These are phyloP conservation scores for Parapristionchus giblindavisi DNA, from an alignment of 2,888 invertebrate species.

Conservation along the genomic window DNA sequence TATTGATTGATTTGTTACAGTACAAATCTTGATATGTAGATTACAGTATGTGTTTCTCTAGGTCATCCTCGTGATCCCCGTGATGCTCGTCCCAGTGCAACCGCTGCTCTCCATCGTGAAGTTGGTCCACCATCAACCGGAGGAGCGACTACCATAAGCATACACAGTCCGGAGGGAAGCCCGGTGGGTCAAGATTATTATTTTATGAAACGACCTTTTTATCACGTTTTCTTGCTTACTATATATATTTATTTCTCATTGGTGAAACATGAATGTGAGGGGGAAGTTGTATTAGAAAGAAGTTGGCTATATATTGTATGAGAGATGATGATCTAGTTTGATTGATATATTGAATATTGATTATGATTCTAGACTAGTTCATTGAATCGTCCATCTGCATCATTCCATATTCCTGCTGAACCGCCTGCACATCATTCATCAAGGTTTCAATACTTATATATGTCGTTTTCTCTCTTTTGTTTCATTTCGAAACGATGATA, in stretches of 20 bases:
- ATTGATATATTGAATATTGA: background rate
- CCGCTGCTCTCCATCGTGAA: too few species aligned
- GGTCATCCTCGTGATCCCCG: slow-evolving; percentile 24
- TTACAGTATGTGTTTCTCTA: too few species aligned
- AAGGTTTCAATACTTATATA: too few species aligned
- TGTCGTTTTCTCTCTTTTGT: too few species aligned
- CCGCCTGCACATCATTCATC: slow-evolving; percentile 3
- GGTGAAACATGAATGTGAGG: too few species aligned
- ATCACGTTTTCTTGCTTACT: too few species aligned
- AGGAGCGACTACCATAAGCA: slow-evolving; percentile 32
- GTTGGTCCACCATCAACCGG: slow-evolving; percentile 11
- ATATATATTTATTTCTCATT: too few species aligned
- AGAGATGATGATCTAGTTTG: background rate
- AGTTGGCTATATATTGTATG: background rate
- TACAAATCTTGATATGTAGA: too few species aligned
- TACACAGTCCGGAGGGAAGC: slow-evolving; percentile 25
- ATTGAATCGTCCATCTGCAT: slow-evolving; percentile 12
- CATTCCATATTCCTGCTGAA: slow-evolving; percentile 23
- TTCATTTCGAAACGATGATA: too few species aligned
- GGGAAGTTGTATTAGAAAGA: background rate
- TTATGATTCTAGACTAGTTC: background rate
- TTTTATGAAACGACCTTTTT: too few species aligned
- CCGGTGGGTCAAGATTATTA: too few species aligned
- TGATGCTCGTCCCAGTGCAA: slow-evolving; percentile 19
- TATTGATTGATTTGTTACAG: too few species aligned